phyloP scores from a whole-genome alignment of 2,888 invertebrate genomes.

The Stenotaenia linearis region DNA sequence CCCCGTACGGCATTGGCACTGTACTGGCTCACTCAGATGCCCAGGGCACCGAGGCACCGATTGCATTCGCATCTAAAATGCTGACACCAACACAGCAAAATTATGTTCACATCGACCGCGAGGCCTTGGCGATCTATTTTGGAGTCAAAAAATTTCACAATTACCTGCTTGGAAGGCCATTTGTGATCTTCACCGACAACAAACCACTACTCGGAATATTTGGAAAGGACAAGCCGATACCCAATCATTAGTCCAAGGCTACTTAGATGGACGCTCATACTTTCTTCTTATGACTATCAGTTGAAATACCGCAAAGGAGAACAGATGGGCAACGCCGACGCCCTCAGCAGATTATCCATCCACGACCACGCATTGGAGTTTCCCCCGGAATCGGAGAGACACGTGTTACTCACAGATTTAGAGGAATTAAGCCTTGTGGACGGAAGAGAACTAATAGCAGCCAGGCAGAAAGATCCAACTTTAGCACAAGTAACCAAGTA shows the following conservation, averaged over 20 bases:
- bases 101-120: background rate
- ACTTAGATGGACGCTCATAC: background rate
- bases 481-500: too few species aligned
- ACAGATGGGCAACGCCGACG: background rate
- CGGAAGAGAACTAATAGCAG: too few species aligned
- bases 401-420: too few species aligned
- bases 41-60: background rate
- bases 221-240: background rate
- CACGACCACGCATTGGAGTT: background rate
- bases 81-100: background rate
- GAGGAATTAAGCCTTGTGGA: too few species aligned
- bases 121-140: background rate
- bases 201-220: slow-evolving; percentile 4
- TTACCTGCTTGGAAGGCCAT: background rate
- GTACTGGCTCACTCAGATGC: slow-evolving; percentile 24
- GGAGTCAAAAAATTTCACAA: background rate
- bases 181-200: slow-evolving; percentile 26
- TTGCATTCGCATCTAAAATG: slow-evolving; percentile 2
- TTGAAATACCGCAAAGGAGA: background rate
- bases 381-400: too few species aligned
- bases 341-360: background rate
- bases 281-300: background rate
- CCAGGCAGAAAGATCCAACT: too few species aligned
- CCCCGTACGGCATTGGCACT: slow-evolving; percentile 36
- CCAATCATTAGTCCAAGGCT: background rate